These are phyloP conservation scores for Drosophila multiciliata DNA, from an alignment of 2,888 invertebrate species.

Conservation along the genomic window DNA sequence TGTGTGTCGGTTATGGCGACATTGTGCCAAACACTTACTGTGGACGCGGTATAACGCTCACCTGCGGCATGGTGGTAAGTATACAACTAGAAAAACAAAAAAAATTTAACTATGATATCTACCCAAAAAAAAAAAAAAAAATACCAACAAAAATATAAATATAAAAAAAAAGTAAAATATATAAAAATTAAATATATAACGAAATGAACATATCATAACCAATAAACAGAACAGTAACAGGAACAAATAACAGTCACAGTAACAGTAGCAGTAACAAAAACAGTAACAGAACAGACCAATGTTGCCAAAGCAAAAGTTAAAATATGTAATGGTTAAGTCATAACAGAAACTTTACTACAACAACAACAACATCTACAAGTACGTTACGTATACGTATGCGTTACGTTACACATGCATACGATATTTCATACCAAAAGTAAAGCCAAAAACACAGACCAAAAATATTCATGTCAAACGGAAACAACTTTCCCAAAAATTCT, in stretches of 20 bases:
- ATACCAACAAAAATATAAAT: conserved; percentile 2
- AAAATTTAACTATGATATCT: conserved; percentile 34
- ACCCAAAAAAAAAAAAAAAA: conserved; percentile 21
- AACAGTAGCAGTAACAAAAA: conserved; percentile 22
- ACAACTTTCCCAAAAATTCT: conserved; percentile 8
- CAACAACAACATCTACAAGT: conserved; percentile 29
- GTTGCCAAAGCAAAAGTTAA: conserved; percentile 29
- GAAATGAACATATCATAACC: conserved; percentile 43
- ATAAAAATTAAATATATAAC: conserved; percentile 17
- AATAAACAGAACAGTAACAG: conserved; percentile 45
- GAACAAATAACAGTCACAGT: conserved; percentile 31
- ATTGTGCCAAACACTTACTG: conserved; percentile 99
- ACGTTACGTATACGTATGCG: conserved; percentile 53
- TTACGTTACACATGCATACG: conserved; percentile 51
- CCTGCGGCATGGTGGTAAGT: conserved; percentile 99
- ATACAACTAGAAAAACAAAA: conserved; percentile 71
- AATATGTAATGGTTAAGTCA: conserved; percentile 22
- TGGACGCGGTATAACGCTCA: conserved; percentile 99
- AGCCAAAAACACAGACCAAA: conserved; percentile 4
- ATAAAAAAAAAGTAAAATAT: conserved; percentile 6
- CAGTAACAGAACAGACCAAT: conserved; percentile 40
- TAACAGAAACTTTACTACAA: conserved; percentile 20
- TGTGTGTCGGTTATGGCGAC: conserved; percentile 99
- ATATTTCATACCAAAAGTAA: conserved; percentile 25
- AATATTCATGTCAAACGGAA: conserved; percentile 9